Evolutionary conservation across 53 echinoderm and acorn worm species (phyloP).

Genomic region (Crossaster papposus): DNA sequence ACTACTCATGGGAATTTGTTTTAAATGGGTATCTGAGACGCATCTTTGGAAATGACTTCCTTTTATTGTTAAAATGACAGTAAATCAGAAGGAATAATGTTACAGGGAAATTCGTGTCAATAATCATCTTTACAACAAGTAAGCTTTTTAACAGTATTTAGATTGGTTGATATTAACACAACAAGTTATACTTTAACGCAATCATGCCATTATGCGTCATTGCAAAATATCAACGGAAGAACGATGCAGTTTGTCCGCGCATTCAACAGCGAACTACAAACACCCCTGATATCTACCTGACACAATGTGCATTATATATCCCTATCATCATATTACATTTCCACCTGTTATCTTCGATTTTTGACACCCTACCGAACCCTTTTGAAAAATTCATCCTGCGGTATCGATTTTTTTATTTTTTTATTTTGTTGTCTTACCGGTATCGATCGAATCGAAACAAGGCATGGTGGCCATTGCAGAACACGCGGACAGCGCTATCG

Average conservation of each 20-base stretch:
- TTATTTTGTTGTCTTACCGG: neutral
- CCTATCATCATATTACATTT: neutral
- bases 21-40: too few relatives aligned
- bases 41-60: too few relatives aligned
- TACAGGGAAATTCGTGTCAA: too few relatives aligned
- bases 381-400: slow-evolving; percentile 32
- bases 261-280: neutral
- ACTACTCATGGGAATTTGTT: too few relatives aligned
- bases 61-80: too few relatives aligned
- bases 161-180: too few relatives aligned
- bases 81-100: too few relatives aligned
- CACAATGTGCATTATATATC: neutral
- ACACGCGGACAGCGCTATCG: neutral
- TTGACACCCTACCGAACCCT: slow-evolving; percentile 31
- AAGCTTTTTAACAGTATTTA: too few relatives aligned
- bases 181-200: too few relatives aligned
- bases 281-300: neutral
- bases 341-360: slow-evolving; percentile 56
- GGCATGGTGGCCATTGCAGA: slow-evolving; percentile 1
- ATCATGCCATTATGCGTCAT: too few relatives aligned
- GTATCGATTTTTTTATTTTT: slow-evolving; percentile 35
- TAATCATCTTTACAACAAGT: too few relatives aligned
- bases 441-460: slow-evolving; percentile 32
- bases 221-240: too few relatives aligned
- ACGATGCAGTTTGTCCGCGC: neutral